These are phyloP conservation scores for Merluccius polli DNA, from an alignment of 2,797 vertebrate genomes.

Conservation along the genomic window DNA sequence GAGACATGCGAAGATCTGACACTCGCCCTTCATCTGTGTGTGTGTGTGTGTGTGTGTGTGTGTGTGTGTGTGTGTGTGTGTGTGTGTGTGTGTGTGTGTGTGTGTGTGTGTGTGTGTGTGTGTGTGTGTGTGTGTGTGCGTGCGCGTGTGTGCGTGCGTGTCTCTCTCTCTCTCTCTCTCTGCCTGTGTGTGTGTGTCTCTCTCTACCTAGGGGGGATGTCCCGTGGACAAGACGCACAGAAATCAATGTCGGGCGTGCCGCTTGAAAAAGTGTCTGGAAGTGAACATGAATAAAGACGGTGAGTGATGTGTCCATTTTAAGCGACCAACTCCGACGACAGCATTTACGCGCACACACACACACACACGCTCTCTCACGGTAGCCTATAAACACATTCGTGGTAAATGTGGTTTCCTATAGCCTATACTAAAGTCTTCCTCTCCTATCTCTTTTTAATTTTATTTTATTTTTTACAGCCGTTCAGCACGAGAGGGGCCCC, in stretches of 20 bases:
- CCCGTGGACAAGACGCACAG: slow-evolving; percentile 98
- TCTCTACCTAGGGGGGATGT: slow-evolving; percentile 83
- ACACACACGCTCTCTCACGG: no score
- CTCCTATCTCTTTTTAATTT: slow-evolving; percentile 20
- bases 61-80: neutral
- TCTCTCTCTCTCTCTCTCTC: slow-evolving; percentile 7
- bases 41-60: neutral
- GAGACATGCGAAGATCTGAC: slow-evolving; percentile 36
- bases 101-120: neutral
- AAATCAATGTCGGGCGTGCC: slow-evolving; percentile 97
- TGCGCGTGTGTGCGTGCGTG: no score
- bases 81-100: neutral
- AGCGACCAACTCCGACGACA: slow-evolving; percentile 17
- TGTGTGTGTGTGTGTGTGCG: no score
- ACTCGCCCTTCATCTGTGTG: neutral
- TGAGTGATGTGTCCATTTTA: slow-evolving; percentile 62
- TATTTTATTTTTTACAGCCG: slow-evolving; percentile 73
- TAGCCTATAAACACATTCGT: neutral
- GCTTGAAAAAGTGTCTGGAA: slow-evolving; percentile 98
- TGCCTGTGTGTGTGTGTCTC: slow-evolving; percentile 3
- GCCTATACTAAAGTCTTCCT: slow-evolving; percentile 16
- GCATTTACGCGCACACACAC: neutral
- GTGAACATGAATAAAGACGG: slow-evolving; percentile 99
- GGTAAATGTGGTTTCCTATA: neutral
- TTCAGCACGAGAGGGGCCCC: slow-evolving; percentile 95